These are phyloP conservation scores for Catonia carolina DNA, from an alignment of 2,888 invertebrate genomes.

Conservation along the genomic window DNA sequence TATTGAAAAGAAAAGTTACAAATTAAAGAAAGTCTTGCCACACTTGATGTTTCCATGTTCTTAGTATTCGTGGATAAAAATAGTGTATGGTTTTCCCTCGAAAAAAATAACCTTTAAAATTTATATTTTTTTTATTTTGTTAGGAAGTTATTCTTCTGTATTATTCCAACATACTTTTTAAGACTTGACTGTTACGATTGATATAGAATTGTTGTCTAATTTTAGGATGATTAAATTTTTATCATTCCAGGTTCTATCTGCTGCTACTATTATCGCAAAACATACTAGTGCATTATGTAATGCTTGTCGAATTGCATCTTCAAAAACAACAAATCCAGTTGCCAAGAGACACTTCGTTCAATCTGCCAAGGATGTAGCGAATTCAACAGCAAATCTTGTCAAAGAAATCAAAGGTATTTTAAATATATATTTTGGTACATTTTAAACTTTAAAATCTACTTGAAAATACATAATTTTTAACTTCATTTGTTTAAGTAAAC, in stretches of 20 bases:
- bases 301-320: constrained; percentile 88
- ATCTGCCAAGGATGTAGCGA: constrained; percentile 95
- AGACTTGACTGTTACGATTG: too few relatives aligned
- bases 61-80: too few relatives aligned
- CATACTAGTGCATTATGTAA: constrained; percentile 94
- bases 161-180: too few relatives aligned
- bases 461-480: not conserved
- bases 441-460: not conserved
- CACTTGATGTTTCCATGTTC: too few relatives aligned
- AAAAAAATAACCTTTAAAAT: too few relatives aligned
- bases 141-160: too few relatives aligned
- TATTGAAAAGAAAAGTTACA: too few relatives aligned
- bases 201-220: too few relatives aligned
- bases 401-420: constrained; percentile 77
- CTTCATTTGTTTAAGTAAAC: not conserved
- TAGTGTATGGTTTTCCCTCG: too few relatives aligned
- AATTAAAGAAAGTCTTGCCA: too few relatives aligned
- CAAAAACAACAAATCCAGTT: constrained; percentile 80
- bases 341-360: constrained; percentile 96
- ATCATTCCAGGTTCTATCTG: constrained; percentile 62
- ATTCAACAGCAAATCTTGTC: constrained; percentile 88
- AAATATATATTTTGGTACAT: not conserved
- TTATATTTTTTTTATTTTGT: too few relatives aligned
- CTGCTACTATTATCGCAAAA: constrained; percentile 90
- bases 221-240: too few relatives aligned